Conservation (phyloP, 2,797 vertebrate species). For the Malacoctenus gilli region DNA sequence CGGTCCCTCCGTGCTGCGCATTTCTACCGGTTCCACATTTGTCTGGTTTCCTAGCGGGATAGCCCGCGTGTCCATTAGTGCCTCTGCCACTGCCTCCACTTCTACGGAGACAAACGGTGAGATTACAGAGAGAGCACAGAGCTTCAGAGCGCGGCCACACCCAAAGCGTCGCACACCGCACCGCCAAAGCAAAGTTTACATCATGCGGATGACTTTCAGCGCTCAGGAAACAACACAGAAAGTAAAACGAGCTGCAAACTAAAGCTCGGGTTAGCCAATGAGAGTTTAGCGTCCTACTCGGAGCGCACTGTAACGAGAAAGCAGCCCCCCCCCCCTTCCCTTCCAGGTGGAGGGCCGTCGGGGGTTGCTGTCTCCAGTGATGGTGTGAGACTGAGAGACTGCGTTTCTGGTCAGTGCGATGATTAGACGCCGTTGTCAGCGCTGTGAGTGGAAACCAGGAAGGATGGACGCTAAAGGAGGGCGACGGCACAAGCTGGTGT, state of each 20-base stretch:
- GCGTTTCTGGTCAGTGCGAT: slow-evolving; percentile 66
- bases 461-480: slow-evolving; percentile 67
- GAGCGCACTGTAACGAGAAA: too few species aligned
- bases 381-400: slow-evolving; percentile 59
- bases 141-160: slow-evolving; percentile 19
- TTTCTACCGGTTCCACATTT: slow-evolving; percentile 54
- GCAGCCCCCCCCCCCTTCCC: too few species aligned
- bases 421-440: slow-evolving; percentile 72
- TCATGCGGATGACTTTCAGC: too few species aligned
- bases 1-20: slow-evolving; percentile 61
- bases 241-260: slow-evolving; percentile 25
- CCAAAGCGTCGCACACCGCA: slow-evolving; percentile 23
- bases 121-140: slow-evolving; percentile 59
- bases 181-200: background rate
- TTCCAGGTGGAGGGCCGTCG: slow-evolving; percentile 42
- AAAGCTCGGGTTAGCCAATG: slow-evolving; percentile 60
- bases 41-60: slow-evolving; percentile 53
- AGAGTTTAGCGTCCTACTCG: slow-evolving; percentile 61
- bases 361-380: slow-evolving; percentile 57
- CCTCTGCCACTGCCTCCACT: slow-evolving; percentile 75
- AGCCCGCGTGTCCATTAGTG: slow-evolving; percentile 64
- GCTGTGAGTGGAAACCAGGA: slow-evolving; percentile 69
- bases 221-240: slow-evolving; percentile 4
- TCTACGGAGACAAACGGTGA: slow-evolving; percentile 74
- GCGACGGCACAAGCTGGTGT: slow-evolving; percentile 71